A percentile compares a stretch with the other conserved stretches of the same genome.
Evolutionary conservation across 2,113 vertebrate genomes (phyloP).

Genomic region (Patagioenas fasciata): DNA sequence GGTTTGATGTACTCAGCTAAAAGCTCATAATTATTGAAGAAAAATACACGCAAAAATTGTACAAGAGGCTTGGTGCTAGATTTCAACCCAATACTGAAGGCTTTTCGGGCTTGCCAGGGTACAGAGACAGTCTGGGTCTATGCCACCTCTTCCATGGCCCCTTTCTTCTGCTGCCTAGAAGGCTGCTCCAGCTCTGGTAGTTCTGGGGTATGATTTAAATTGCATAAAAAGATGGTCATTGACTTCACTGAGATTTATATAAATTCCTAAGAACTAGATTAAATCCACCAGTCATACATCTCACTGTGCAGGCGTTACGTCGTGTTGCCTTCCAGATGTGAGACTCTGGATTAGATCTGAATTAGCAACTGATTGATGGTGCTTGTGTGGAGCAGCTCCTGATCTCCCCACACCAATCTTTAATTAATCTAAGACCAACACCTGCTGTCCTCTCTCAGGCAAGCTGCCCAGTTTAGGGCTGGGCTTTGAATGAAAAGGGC

Average conservation of each 20-base stretch:
- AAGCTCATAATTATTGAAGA: constrained; percentile 23
- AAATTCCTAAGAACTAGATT: background rate
- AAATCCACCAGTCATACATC: background rate
- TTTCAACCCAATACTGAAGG: background rate
- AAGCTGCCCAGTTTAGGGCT: background rate
- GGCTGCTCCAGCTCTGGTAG: background rate
- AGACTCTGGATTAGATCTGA: background rate
- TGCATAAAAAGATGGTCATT: background rate
- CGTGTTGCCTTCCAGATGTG: background rate
- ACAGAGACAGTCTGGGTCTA: background rate
- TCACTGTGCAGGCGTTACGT: background rate
- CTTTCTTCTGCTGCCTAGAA: background rate
- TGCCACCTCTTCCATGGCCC: background rate
- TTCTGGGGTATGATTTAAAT: background rate
- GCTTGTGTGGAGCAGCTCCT: background rate
- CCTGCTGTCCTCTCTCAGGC: background rate
- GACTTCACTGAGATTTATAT: background rate
- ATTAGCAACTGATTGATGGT: background rate
- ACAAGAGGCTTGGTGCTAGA: background rate
- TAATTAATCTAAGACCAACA: background rate
- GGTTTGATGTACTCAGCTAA: background rate
- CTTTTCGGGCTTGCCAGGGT: background rate
- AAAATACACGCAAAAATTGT: background rate
- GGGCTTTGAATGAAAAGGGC: background rate
- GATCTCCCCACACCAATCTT: background rate